Conservation (phyloP, 2,888 invertebrate species). For the Petrolisthes cinctipes region DNA sequence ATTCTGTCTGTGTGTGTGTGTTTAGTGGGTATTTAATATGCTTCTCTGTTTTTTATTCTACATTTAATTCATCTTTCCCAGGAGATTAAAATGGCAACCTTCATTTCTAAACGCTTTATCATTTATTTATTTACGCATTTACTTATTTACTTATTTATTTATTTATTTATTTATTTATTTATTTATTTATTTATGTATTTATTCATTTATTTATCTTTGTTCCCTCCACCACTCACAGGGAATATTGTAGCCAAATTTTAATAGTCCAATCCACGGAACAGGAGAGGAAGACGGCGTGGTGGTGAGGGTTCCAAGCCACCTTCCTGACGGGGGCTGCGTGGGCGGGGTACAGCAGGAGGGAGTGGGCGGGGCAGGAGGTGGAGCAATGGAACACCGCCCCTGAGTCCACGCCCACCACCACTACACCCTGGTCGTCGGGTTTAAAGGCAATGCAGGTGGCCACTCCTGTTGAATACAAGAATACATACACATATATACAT, state of each 20-base stretch:
- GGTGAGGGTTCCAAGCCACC: conserved; percentile 71
- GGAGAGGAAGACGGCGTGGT: conserved; percentile 71
- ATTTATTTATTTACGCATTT: no score
- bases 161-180: no score
- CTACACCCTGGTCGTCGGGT: conserved; percentile 82
- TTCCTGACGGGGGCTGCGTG: conserved; percentile 72
- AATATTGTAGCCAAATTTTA: conserved; percentile 71
- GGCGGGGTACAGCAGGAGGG: conserved; percentile 66
- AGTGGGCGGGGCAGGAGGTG: conserved; percentile 72
- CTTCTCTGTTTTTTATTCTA: no score
- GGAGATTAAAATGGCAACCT: no score
- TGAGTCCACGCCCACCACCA: conserved; percentile 92
- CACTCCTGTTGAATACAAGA: conserved; percentile 75
- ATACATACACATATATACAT: not conserved
- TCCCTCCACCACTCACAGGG: conserved; percentile 60
- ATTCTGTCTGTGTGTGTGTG: no score
- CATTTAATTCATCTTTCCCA: no score
- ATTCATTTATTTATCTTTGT: no score
- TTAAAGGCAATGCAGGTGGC: conserved; percentile 92
- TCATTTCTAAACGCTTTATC: no score
- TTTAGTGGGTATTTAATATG: no score
- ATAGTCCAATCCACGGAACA: conserved; percentile 73
- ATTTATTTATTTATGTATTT: no score
- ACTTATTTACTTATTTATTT: no score
- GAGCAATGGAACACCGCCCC: conserved; percentile 94